A percentile compares a stretch with the other conserved stretches of the same genome.
Conservation (phyloP, 2,797 vertebrate genomes). For the Liasis olivaceus region DNA sequence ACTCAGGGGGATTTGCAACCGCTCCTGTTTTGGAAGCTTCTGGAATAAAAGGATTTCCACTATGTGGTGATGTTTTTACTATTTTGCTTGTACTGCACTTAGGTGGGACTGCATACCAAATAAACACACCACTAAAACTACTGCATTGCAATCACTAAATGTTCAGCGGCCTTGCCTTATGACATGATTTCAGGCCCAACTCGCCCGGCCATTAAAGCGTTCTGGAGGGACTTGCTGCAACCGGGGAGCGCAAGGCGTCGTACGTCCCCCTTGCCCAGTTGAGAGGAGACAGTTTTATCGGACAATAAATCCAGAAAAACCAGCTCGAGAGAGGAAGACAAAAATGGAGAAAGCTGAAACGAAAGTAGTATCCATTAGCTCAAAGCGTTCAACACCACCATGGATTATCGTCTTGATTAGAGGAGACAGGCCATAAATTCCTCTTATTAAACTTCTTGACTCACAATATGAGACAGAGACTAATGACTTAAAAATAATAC, state of each 20-base stretch:
- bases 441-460: slow-evolving; percentile 57
- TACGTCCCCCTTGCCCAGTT: neutral
- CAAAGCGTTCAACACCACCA: neutral
- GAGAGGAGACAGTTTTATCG: slow-evolving; percentile 27
- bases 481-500: slow-evolving; percentile 66
- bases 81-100: neutral
- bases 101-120: neutral
- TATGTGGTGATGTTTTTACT: neutral
- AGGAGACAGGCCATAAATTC: slow-evolving; percentile 63
- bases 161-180: too few relatives aligned
- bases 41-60: neutral
- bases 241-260: neutral
- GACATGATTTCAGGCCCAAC: neutral
- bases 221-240: neutral
- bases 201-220: too few relatives aligned
- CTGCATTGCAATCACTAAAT: neutral
- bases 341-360: slow-evolving; percentile 11
- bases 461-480: slow-evolving; percentile 59
- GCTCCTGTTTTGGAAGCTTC: neutral
- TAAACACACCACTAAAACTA: neutral
- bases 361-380: slow-evolving; percentile 52
- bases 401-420: slow-evolving; percentile 41
- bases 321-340: slow-evolving; percentile 16
- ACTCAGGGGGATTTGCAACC: neutral
- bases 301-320: slow-evolving; percentile 47